Percentiles rank a stretch among this genome's conserved stretches.
Conservation (phyloP, 2,888 invertebrate genomes). For the Drosophila emarginata region DNA sequence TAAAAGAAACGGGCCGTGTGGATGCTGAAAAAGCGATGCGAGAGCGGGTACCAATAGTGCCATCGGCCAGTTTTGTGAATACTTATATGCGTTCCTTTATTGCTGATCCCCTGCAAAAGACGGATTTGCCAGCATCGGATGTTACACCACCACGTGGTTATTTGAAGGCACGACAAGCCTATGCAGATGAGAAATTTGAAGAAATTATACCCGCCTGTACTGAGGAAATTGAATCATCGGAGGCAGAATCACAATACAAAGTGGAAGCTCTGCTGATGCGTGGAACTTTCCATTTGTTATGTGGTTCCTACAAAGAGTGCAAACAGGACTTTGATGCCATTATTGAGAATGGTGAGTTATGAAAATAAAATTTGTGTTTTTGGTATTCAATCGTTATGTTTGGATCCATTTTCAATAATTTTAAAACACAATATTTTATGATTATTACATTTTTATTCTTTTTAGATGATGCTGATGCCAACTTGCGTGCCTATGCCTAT, state of each 20-base stretch:
- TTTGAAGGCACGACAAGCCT: slow-evolving; percentile 87
- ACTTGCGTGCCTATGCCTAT: slow-evolving; percentile 91
- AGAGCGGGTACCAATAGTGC: slow-evolving; percentile 88
- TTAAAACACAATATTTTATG: no score
- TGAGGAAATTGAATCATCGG: slow-evolving; percentile 87
- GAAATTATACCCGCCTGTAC: slow-evolving; percentile 90
- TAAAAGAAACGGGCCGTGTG: slow-evolving; percentile 87
- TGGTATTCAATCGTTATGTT: no score
- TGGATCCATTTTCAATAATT: background rate
- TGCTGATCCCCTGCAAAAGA: slow-evolving; percentile 90
- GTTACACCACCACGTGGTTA: slow-evolving; percentile 84
- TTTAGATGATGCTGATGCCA: slow-evolving; percentile 84
- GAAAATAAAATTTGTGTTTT: background rate
- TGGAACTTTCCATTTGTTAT: slow-evolving; percentile 91
- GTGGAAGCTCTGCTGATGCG: slow-evolving; percentile 90
- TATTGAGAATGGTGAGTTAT: slow-evolving; percentile 84
- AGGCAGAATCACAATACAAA: slow-evolving; percentile 85
- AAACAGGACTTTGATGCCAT: slow-evolving; percentile 88
- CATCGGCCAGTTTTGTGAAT: slow-evolving; percentile 92
- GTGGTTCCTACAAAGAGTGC: slow-evolving; percentile 89
- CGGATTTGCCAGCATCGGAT: slow-evolving; percentile 79
- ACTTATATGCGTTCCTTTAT: slow-evolving; percentile 94
- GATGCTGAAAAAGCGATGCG: slow-evolving; percentile 90
- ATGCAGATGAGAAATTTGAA: slow-evolving; percentile 89
- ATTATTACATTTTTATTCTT: background rate